Evolutionary conservation across 2,113 vertebrate genomes (phyloP).

Genomic region (Callopanchax toddi): DNA sequence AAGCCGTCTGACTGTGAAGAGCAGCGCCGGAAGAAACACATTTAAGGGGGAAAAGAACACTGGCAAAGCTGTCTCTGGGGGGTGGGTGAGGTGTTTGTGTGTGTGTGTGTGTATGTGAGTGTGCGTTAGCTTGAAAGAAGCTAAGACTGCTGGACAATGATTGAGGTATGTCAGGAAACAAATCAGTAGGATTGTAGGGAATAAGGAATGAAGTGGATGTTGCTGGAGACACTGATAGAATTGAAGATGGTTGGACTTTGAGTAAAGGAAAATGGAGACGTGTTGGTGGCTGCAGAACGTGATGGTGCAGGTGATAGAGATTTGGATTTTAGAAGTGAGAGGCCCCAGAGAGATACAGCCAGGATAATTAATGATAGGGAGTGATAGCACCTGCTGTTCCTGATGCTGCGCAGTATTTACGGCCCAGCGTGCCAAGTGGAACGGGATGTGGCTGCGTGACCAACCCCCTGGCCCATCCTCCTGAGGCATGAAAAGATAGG

Average conservation of each 20-base stretch:
- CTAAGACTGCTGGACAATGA: constrained; percentile 50
- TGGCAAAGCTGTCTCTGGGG: constrained; percentile 32
- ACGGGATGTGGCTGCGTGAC: constrained; percentile 48
- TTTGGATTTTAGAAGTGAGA: constrained; percentile 58
- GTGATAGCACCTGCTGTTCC: constrained; percentile 75
- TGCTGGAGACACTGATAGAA: constrained; percentile 33
- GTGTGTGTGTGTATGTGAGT: no score
- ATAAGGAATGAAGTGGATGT: constrained; percentile 37
- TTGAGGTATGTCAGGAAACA: constrained; percentile 48
- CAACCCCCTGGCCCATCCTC: constrained; percentile 43
- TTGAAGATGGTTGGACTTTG: constrained; percentile 44
- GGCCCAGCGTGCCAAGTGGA: constrained; percentile 58
- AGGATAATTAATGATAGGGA: constrained; percentile 75
- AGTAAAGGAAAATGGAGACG: constrained; percentile 35
- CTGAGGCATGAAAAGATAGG: constrained; percentile 24
- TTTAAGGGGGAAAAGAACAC: constrained; percentile 29
- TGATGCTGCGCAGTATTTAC: constrained; percentile 69
- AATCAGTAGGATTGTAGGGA: constrained; percentile 44
- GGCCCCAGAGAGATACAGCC: constrained; percentile 64
- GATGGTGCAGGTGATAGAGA: constrained; percentile 57
- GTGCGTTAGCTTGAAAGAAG: constrained; percentile 10
- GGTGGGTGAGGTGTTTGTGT: constrained; percentile 24
- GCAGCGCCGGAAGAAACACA: constrained; percentile 37
- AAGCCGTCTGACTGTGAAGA: constrained; percentile 44
- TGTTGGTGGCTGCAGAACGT: constrained; percentile 23